phyloP scores from a whole-genome alignment of 2,797 vertebrate genomes.

The Eospalax fontanierii region DNA sequence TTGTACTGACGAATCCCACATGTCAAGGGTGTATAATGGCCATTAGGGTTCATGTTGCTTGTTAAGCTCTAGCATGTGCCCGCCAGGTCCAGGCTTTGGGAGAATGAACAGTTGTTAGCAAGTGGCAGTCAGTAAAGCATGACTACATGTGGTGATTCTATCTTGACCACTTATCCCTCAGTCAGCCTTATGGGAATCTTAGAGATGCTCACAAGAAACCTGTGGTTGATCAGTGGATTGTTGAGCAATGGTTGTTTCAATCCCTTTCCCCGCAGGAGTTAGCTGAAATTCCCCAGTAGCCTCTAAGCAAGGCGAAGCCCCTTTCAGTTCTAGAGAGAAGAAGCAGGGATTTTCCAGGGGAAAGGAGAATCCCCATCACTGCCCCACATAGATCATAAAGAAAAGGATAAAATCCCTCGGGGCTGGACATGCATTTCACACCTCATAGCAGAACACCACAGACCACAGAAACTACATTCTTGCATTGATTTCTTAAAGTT shows the following conservation, averaged over 20 bases:
- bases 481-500: background rate
- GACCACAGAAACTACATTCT: background rate
- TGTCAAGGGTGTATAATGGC: background rate
- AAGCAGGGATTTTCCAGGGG: constrained; percentile 79
- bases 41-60: background rate
- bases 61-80: background rate
- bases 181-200: constrained; percentile 8
- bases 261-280: constrained; percentile 55
- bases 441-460: background rate
- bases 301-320: constrained; percentile 63
- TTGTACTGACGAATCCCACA: background rate
- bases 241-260: constrained; percentile 63
- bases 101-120: background rate
- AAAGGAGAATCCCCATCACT: constrained; percentile 77
- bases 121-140: background rate
- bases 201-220: constrained; percentile 62
- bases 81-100: background rate
- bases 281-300: constrained; percentile 76
- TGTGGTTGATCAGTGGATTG: constrained; percentile 52
- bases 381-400: constrained; percentile 58
- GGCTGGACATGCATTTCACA: constrained; percentile 17
- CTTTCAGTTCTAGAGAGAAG: constrained; percentile 80
- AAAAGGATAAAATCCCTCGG: constrained; percentile 49
- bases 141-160: constrained; percentile 60
- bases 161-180: constrained; percentile 41